Evolutionary conservation across 2,113 vertebrate species (phyloP).

Genomic region (Poeciliopsis occidentalis): DNA sequence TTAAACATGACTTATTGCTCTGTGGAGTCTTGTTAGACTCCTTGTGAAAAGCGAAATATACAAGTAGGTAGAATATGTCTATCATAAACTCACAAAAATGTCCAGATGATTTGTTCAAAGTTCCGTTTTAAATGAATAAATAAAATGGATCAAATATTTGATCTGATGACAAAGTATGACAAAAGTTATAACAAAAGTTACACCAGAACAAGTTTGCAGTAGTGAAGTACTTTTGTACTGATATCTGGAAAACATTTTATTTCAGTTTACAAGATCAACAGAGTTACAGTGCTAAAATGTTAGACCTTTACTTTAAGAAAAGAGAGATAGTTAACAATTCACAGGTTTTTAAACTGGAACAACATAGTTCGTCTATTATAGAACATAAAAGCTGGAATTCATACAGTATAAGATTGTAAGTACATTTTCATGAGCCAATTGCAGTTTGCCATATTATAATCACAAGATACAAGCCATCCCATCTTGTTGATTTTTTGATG

Average conservation of each 20-base stretch:
- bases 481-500: no score
- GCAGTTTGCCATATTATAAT: background rate
- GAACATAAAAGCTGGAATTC: no score
- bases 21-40: no score
- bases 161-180: background rate
- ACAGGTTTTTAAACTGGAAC: no score
- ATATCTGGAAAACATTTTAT: background rate
- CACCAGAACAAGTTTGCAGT: background rate
- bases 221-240: no score
- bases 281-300: background rate
- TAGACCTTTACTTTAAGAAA: background rate
- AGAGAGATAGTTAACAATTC: background rate
- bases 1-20: slow-evolving; percentile 5
- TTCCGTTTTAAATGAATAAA: background rate
- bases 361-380: no score
- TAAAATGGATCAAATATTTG: background rate
- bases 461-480: background rate
- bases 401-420: no score
- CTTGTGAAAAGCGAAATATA: background rate
- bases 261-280: background rate
- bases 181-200: background rate
- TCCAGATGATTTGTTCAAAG: background rate
- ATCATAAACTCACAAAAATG: background rate
- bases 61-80: background rate
- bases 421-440: background rate